These are phyloP conservation scores for Gymnothorax reevesii DNA, from an alignment of 2,797 vertebrate species.

Conservation along the genomic window DNA sequence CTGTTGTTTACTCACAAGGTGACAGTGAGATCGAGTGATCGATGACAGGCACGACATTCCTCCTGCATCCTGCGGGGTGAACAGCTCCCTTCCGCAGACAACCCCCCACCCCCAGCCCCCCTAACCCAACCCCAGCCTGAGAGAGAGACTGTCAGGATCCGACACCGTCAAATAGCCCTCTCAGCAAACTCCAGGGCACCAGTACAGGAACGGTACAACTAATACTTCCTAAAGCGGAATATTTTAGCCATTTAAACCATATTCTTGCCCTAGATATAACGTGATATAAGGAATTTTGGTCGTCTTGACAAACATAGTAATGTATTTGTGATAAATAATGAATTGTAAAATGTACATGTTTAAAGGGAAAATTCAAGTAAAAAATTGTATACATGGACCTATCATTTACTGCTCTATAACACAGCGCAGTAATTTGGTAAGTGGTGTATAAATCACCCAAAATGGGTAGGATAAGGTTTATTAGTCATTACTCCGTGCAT, in stretches of 20 bases:
- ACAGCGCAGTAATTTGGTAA: conserved; percentile 49
- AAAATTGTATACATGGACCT: neutral
- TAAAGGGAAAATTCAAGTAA: neutral
- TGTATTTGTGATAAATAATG: neutral
- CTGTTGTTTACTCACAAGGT: conserved; percentile 81
- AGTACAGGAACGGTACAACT: neutral
- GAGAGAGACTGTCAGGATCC: conserved; percentile 2
- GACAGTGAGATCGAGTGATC: conserved; percentile 75
- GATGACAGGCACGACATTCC: conserved; percentile 72
- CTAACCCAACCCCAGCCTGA: conserved; percentile 31
- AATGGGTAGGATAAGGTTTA: conserved; percentile 47
- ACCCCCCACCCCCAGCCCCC: conserved; percentile 1
- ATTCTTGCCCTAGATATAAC: neutral
- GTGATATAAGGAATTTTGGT: neutral
- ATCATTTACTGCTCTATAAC: conserved; percentile 11
- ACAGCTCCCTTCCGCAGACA: conserved; percentile 51
- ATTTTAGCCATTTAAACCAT: neutral
- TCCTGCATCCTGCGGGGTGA: conserved; percentile 67
- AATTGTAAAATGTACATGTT: neutral
- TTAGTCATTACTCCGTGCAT: conserved; percentile 17
- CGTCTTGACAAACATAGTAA: neutral
- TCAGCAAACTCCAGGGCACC: conserved; percentile 1
- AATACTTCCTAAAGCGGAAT: neutral
- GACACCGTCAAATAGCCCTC: neutral
- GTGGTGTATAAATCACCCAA: conserved; percentile 71